These are phyloP conservation scores for Harmothoe impar DNA, from an alignment of 2,888 invertebrate genomes.

Conservation along the genomic window DNA sequence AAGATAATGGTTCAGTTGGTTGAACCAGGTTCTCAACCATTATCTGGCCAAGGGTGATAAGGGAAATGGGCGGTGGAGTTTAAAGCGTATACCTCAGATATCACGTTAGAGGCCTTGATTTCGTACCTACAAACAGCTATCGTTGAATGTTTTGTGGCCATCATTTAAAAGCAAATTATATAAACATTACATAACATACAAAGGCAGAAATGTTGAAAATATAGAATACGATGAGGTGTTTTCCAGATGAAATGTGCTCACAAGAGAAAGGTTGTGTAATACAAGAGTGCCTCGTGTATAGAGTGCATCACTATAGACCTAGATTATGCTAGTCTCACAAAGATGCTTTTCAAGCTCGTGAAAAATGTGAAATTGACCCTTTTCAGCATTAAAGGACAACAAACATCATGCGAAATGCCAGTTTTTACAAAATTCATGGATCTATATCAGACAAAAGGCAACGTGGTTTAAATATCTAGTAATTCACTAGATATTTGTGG, in stretches of 20 bases:
- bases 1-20: no score
- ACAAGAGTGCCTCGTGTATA: neutral
- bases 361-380: neutral
- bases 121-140: no score
- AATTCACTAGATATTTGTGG: constrained; percentile 44
- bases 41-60: no score
- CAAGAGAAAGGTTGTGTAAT: neutral
- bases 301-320: neutral
- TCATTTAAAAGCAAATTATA: constrained; percentile 8
- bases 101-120: no score
- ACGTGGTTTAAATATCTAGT: constrained; percentile 27
- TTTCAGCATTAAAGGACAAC: constrained; percentile 28
- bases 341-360: neutral
- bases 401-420: constrained; percentile 19
- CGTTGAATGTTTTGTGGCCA: no score
- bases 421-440: neutral
- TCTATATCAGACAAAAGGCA: neutral
- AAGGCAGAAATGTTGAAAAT: constrained; percentile 1
- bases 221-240: neutral
- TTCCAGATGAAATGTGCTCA: constrained; percentile 6
- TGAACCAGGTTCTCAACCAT: no score
- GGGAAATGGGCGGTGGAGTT: no score
- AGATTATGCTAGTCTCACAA: neutral
- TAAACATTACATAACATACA: constrained; percentile 34
- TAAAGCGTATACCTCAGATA: no score